phyloP scores from a whole-genome alignment of 2,113 vertebrate species.

The Octodon degus region DNA sequence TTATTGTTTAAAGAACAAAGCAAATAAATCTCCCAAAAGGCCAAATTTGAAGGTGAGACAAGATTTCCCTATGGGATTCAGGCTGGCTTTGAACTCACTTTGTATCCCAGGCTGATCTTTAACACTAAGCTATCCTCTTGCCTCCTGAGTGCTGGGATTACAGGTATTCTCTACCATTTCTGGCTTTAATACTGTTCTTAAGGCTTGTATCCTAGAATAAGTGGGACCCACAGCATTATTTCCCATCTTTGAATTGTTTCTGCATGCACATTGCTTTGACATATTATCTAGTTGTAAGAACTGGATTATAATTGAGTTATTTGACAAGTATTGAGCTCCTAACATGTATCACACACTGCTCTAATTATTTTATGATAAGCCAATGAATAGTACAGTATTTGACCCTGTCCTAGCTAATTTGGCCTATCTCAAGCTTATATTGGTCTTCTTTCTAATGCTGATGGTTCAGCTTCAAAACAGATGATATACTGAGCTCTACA shows the following conservation, averaged over 20 bases:
- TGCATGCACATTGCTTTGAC: conserved; percentile 3
- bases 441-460: conserved; percentile 2
- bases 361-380: not conserved
- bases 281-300: conserved; percentile 4
- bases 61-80: too few species aligned
- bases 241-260: conserved; percentile 14
- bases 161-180: too few species aligned
- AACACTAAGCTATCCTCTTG: too few species aligned
- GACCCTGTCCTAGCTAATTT: not conserved
- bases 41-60: not conserved
- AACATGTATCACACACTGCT: not conserved
- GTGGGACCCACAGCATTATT: not conserved
- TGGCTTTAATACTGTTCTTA: conserved; percentile 22
- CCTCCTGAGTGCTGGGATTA: too few species aligned
- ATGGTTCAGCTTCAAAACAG: not conserved
- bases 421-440: not conserved
- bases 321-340: not conserved
- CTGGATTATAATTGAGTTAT: not conserved
- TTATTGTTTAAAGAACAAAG: not conserved
- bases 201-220: not conserved
- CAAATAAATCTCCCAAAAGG: not conserved
- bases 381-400: not conserved
- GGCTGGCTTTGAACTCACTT: too few species aligned
- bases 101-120: too few species aligned
- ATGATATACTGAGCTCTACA: not conserved